Percentiles rank a stretch among this genome's conserved stretches.
phyloP scores from a whole-genome alignment of 2,797 vertebrate genomes.

The Chelonia mydas region DNA sequence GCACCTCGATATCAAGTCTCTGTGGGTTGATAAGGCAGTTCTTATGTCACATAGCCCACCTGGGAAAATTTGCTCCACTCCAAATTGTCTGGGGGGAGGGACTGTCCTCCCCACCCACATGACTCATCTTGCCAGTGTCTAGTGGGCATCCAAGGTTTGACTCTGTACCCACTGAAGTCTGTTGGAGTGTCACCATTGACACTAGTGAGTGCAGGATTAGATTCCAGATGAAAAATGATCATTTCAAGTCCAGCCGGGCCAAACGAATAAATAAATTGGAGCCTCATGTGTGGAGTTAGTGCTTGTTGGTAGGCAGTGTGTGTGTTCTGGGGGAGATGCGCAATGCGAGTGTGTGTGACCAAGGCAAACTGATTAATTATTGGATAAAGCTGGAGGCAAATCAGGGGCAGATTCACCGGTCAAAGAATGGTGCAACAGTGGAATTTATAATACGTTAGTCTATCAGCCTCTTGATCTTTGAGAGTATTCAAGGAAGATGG shows the following conservation, averaged over 20 bases:
- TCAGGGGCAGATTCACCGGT: slow-evolving; percentile 59
- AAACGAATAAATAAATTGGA: slow-evolving; percentile 60
- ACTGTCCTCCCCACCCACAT: slow-evolving; percentile 3
- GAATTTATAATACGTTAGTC: slow-evolving; percentile 75
- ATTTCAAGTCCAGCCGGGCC: slow-evolving; percentile 26
- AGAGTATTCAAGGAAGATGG: slow-evolving; percentile 61
- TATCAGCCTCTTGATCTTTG: slow-evolving; percentile 75
- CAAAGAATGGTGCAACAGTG: slow-evolving; percentile 58
- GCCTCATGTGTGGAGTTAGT: background rate
- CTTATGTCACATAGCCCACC: background rate
- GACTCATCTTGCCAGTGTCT: slow-evolving; percentile 14
- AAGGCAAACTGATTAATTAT: slow-evolving; percentile 77
- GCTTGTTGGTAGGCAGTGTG: background rate
- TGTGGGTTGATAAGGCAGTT: background rate
- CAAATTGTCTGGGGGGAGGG: slow-evolving; percentile 18
- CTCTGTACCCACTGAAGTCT: slow-evolving; percentile 13
- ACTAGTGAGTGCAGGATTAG: slow-evolving; percentile 45
- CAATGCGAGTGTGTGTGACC: slow-evolving; percentile 27
- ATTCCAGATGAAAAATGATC: slow-evolving; percentile 52
- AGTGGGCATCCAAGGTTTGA: slow-evolving; percentile 32
- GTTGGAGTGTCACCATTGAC: slow-evolving; percentile 16
- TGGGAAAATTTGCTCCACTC: slow-evolving; percentile 17
- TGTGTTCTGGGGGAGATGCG: slow-evolving; percentile 20
- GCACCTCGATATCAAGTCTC: background rate
- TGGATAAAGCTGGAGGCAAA: slow-evolving; percentile 74